Conservation (phyloP, 2,113 vertebrate genomes). For the Pycnonotus jocosus region DNA sequence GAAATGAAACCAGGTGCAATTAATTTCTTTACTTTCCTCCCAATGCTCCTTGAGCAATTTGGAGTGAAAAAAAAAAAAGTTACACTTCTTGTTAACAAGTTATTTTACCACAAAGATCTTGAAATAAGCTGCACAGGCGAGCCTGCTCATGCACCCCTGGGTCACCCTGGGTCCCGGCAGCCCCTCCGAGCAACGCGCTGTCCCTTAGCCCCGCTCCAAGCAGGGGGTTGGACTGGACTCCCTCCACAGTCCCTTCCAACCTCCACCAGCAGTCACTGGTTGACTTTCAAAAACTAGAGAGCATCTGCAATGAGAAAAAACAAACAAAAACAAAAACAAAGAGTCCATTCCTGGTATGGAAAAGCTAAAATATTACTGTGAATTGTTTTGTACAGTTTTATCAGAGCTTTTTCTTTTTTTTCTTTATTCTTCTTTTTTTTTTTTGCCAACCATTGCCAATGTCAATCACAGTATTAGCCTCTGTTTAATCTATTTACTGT, state of each 20-base stretch:
- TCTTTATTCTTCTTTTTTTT: constrained; percentile 13
- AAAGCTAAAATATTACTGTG: constrained; percentile 89
- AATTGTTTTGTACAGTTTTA: constrained; percentile 88
- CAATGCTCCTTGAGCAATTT: constrained; percentile 50
- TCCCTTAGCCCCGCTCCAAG: background rate
- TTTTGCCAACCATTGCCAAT: constrained; percentile 85
- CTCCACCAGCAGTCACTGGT: constrained; percentile 59
- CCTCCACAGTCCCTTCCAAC: constrained; percentile 6
- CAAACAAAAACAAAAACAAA: constrained; percentile 49
- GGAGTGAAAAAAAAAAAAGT: constrained; percentile 20
- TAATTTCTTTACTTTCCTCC: constrained; percentile 71
- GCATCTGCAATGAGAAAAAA: constrained; percentile 64
- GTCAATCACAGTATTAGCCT: constrained; percentile 99
- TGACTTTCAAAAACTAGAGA: constrained; percentile 73
- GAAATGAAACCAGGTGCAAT: constrained; percentile 87
- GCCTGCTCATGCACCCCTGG: constrained; percentile 5
- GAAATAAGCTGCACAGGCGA: constrained; percentile 54
- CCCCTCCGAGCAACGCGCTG: constrained; percentile 42
- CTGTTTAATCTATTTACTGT: constrained; percentile 81
- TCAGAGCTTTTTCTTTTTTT: constrained; percentile 69
- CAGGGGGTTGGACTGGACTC: background rate
- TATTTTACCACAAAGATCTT: constrained; percentile 64
- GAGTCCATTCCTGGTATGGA: constrained; percentile 78
- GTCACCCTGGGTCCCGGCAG: background rate
- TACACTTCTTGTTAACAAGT: constrained; percentile 56